A percentile compares a stretch with the other conserved stretches of the same genome.
phyloP scores from a whole-genome alignment of 1,140 invertebrate species.

The Lasioglossum albipes region DNA sequence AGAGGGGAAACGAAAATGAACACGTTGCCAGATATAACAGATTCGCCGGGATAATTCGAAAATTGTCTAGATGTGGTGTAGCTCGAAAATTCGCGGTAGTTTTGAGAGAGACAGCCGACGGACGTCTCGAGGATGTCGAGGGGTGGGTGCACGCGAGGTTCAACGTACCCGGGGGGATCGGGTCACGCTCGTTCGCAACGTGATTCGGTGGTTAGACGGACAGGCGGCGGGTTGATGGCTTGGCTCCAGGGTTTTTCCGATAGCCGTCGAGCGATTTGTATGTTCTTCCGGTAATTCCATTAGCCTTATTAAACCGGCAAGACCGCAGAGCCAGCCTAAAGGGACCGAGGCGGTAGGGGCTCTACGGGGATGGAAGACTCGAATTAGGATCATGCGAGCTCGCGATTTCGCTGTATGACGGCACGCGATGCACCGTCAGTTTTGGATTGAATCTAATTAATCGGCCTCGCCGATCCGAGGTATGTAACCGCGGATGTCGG shows the following conservation, averaged over 20 bases:
- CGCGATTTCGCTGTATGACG: slow-evolving; percentile 22
- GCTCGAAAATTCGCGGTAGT: too few species aligned
- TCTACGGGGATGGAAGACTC: slow-evolving; percentile 27
- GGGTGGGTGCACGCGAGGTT: slow-evolving; percentile 30
- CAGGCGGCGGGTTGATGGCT: background rate
- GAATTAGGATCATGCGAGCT: slow-evolving; percentile 42
- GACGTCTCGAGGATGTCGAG: slow-evolving; percentile 19
- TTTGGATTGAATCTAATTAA: slow-evolving; percentile 53
- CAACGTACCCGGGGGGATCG: slow-evolving; percentile 5
- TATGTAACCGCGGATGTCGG: too few species aligned
- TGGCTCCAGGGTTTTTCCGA: slow-evolving; percentile 14
- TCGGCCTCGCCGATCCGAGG: slow-evolving; percentile 15
- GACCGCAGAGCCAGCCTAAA: background rate
- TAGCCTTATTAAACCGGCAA: slow-evolving; percentile 39
- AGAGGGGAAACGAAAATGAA: too few species aligned
- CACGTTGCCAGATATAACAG: too few species aligned
- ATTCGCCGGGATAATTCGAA: too few species aligned
- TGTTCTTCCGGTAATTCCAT: slow-evolving; percentile 41
- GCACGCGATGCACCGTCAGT: slow-evolving; percentile 53
- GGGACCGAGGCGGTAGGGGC: background rate
- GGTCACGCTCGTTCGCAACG: slow-evolving; percentile 11
- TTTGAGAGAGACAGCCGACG: background rate
- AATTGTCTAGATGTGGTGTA: too few species aligned
- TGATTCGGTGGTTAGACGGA: background rate
- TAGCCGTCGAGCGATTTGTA: slow-evolving; percentile 11